Percentiles rank a stretch among this genome's conserved stretches.
Conservation (phyloP, 2,888 invertebrate species). For the Neelides folsomi region DNA sequence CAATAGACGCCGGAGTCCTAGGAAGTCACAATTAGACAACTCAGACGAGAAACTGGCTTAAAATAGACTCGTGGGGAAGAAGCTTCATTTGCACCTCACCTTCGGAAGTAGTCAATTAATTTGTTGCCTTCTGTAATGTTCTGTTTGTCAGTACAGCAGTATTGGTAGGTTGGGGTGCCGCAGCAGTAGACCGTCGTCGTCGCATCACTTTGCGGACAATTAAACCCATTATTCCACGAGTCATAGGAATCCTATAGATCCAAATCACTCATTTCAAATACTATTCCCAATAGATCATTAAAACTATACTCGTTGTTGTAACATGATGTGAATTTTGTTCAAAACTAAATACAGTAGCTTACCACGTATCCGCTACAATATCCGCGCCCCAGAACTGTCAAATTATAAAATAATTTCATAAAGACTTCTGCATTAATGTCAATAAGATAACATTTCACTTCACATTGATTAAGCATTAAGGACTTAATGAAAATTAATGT, state of each 20-base stretch:
- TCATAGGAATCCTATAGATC: conserved; percentile 34
- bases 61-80: too few relatives aligned
- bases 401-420: conserved; percentile 1
- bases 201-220: conserved; percentile 36
- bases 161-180: conserved; percentile 37
- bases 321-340: too few relatives aligned
- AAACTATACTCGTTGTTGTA: too few relatives aligned
- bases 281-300: too few relatives aligned
- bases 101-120: conserved; percentile 5
- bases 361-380: conserved; percentile 38
- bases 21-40: conserved; percentile 11
- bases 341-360: too few relatives aligned
- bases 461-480: too few relatives aligned
- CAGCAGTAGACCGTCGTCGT: conserved; percentile 38
- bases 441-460: too few relatives aligned
- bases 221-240: conserved; percentile 39
- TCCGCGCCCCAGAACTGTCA: conserved; percentile 37
- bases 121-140: conserved; percentile 3
- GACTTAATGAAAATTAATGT: too few relatives aligned
- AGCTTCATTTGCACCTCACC: conserved; percentile 4
- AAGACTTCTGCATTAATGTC: too few relatives aligned
- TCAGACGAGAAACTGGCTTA: neutral
- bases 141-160: conserved; percentile 36
- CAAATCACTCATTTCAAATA: too few relatives aligned
- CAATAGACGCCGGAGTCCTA: conserved; percentile 37